Evolutionary conservation across 2,113 vertebrate species (phyloP), one percentile per base, ranked within the genome.

Genomic region (Verasper variegatus): DNA sequence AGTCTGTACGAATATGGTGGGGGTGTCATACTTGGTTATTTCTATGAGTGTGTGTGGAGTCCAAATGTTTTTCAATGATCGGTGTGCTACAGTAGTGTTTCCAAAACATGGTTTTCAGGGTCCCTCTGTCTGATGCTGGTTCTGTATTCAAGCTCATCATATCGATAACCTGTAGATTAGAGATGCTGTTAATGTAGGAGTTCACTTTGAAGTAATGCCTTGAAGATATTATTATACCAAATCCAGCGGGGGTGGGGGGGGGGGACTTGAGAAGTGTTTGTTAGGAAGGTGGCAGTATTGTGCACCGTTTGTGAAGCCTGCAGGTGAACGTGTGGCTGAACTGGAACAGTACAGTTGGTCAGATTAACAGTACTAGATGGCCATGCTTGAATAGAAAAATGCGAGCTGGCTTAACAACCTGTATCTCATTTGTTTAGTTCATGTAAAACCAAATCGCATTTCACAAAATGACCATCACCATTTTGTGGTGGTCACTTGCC

Each of bases 31-130:
- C 18, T 68, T 56, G 82, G 49, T 75, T 74, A 57, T 82, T 80
- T 86, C 64, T 86, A 58, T 75, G 81, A 71, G 63, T 84, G 74
- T 86, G 82, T 88, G 68, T 84, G 78, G 80, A 92, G 77, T 85
- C 68, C 72, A 82, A 31, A 81, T 89, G 87, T 90, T 91, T 90
- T 90, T 86, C 58, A 65, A 73, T 81, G 79, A 81, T 80, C 5
- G 24, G 59, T 84, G 86, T 92, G 83, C 83, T 88, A 62, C 83
- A 78, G 80, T 85, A 60, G 81, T 83, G 82, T 90, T 85, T 87
- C 77, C 80, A 64, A 81, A 52, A 86, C 69, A 82, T 78, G 72
- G 72, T 77, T 88, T 60, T 78, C 40, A 0, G 57, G 64, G 79
- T 91, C 76, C 82, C 81, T 87, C 77, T 70, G 15, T 84, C 86